Evolutionary conservation across 2,113 vertebrate species (phyloP).

Genomic region (Hypanus sabinus): DNA sequence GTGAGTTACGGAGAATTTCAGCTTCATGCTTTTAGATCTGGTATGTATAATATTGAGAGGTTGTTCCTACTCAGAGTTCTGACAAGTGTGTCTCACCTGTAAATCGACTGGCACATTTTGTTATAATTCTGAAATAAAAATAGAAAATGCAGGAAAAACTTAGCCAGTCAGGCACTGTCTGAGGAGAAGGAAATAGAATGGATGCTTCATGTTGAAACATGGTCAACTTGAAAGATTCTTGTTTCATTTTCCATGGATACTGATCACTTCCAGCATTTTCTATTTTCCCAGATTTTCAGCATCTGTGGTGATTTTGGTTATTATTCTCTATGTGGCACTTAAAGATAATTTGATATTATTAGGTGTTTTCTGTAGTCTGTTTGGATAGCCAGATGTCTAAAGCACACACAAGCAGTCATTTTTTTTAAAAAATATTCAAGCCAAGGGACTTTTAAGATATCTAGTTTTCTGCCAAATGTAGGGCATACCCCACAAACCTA

Average conservation of each 20-base stretch:
- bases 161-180: no score
- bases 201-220: no score
- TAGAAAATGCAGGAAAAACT: no score
- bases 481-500: not conserved
- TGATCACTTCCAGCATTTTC: no score
- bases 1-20: conserved; percentile 11
- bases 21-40: conserved; percentile 1
- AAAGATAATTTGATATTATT: not conserved
- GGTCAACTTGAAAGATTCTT: no score
- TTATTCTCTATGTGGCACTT: not conserved
- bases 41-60: not conserved
- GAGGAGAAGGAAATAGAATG: no score
- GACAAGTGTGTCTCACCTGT: not conserved
- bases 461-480: not conserved
- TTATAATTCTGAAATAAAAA: not conserved
- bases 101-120: not conserved
- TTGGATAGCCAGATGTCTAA: not conserved
- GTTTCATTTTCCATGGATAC: no score
- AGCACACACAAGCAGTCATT: not conserved
- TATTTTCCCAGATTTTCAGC: no score
- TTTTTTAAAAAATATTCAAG: not conserved
- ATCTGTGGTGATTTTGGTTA: not conserved
- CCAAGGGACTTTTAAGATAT: not conserved
- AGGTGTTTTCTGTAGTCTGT: not conserved
- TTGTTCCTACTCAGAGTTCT: not conserved